Evolutionary conservation across 2,113 vertebrate genomes (phyloP).

Genomic region (Anser cygnoides): DNA sequence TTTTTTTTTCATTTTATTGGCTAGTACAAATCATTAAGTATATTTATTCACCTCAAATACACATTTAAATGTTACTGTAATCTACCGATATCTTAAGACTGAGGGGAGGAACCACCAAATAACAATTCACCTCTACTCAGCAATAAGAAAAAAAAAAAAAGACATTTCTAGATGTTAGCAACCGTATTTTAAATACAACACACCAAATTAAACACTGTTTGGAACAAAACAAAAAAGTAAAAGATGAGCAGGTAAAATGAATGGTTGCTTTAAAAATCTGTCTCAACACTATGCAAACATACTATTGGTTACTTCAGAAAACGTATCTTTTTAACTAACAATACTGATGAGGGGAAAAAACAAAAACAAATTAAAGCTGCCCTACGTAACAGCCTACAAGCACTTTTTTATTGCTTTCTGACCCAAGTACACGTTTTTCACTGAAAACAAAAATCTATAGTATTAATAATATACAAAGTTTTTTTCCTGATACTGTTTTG

Average conservation of each 20-base stretch:
- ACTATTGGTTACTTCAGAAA: background rate
- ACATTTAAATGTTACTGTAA: background rate
- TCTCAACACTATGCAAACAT: background rate
- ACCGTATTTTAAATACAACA: background rate
- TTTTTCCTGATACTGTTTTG: background rate
- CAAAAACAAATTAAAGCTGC: background rate
- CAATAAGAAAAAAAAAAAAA: background rate
- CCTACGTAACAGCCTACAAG: background rate
- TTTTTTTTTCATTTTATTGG: background rate
- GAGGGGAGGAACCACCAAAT: background rate
- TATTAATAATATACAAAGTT: background rate
- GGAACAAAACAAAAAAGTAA: background rate
- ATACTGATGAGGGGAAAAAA: rapidly evolving
- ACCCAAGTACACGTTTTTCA: background rate
- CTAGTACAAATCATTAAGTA: background rate
- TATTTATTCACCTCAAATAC: background rate
- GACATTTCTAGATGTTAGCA: background rate
- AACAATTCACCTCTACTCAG: background rate
- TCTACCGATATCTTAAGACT: background rate
- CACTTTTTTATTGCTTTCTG: background rate
- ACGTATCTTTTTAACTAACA: background rate
- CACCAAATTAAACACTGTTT: background rate
- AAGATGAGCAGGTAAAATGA: background rate
- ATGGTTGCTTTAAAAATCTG: background rate
- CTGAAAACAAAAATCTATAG: background rate